phyloP scores from a whole-genome alignment of 1,140 invertebrate genomes.

The Rhopalosiphum maidis region DNA sequence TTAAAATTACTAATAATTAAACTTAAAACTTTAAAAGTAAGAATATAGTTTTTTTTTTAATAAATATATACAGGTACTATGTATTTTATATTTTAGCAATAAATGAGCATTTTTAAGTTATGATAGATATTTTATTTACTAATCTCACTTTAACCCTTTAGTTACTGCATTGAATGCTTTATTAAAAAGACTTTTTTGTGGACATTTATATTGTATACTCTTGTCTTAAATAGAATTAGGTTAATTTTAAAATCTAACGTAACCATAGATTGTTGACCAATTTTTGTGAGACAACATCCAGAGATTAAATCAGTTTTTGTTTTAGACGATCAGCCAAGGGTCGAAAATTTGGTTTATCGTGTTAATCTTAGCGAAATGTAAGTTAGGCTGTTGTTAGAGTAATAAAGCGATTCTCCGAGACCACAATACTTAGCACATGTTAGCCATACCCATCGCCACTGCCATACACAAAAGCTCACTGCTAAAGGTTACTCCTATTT shows the following conservation, averaged over 20 bases:
- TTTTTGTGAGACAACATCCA: background rate
- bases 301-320: too few species aligned
- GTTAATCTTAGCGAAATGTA: too few species aligned
- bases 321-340: too few species aligned
- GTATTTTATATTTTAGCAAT: background rate
- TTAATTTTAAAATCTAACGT: too few species aligned
- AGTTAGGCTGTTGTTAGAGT: too few species aligned
- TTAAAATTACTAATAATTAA: background rate
- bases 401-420: too few species aligned
- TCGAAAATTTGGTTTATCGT: too few species aligned
- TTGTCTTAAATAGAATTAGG: background rate
- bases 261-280: background rate
- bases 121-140: background rate
- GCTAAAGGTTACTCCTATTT: too few species aligned
- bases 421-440: too few species aligned
- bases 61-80: background rate
- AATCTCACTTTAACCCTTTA: background rate
- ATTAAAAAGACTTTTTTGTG: too few species aligned
- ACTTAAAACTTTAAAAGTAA: background rate
- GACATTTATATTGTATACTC: background rate
- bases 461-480: too few species aligned
- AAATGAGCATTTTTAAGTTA: background rate
- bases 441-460: too few species aligned
- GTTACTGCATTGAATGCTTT: background rate
- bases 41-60: background rate